Base-by-base conservation (phyloP, 2,113 vertebrate genomes). In the Orientallactaga bullata region DNA sequence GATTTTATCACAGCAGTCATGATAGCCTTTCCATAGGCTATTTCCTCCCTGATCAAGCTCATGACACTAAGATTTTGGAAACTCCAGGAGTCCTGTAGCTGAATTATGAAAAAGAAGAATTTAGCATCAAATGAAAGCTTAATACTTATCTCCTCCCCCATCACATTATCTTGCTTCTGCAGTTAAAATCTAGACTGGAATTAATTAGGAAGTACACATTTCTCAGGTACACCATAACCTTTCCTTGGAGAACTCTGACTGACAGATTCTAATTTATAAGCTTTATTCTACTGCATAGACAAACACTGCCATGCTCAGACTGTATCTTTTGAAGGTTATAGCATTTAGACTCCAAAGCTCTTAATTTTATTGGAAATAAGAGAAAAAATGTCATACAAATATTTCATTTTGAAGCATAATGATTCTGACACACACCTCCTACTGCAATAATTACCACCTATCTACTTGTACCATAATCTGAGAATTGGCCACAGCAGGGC, bases 211-310 rank as follows among this genome's bases (percentile, higher is more conserved):
- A 94, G 85, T 85, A 96, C 95, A 96, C 35, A 30, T 91, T 94
- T 97, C 94, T 86, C 91, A 96, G 95, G 91, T 97, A 96, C 96
- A 97, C 58, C 32, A 76, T 97, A 98, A 97, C 97, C 96, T 98
- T 98, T 97, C 89, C 78, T 80, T 90, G 55, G 18, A 66, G 63
- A 97, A 86, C 73, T 94, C 78, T 95, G 95, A 97, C 73, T 96
- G 97, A 96, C 96, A 97, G 93, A 87, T 95, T 96, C 91, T 97
- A 96, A 93, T 97, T 96, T 95, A 96, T 96, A 92, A 95, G 92
- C 79, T 95, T 95, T 95, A 91, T 95, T 96, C 77, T 18, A n/a
- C 88, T 96, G 21, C 85, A 66, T 96, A 92, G 96, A 90, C 94
- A 96, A 96, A 96, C 65, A 96, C 60, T 85, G 32, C 32, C 1